Evolutionary conservation across 2,113 vertebrate genomes (phyloP).

Genomic region (Lipotes vexillifer): DNA sequence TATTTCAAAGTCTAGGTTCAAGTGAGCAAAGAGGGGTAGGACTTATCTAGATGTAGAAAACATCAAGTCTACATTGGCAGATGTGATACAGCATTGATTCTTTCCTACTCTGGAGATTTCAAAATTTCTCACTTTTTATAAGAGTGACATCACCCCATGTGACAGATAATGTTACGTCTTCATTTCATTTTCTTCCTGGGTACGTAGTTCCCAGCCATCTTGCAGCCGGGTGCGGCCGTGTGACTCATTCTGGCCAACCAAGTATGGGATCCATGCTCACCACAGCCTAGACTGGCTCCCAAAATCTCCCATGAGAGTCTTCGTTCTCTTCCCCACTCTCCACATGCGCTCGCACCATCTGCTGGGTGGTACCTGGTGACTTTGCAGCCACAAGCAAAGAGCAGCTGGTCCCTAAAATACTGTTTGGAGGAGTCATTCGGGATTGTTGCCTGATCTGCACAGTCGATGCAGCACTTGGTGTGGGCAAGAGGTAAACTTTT

Average conservation of each 20-base stretch:
- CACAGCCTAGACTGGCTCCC: not conserved
- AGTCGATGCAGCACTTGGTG: not conserved
- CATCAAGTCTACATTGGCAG: not conserved
- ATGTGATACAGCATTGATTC: not conserved
- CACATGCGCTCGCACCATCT: not conserved
- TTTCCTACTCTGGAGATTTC: not conserved
- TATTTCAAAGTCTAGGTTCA: not conserved
- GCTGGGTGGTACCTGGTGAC: not conserved
- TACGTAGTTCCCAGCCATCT: not conserved
- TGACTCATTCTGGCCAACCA: not conserved
- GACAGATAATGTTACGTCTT: not conserved
- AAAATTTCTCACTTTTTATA: not conserved
- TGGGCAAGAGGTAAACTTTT: not conserved
- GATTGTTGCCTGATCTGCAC: not conserved
- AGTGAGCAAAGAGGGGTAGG: not conserved
- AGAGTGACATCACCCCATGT: not conserved
- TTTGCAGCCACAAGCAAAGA: not conserved
- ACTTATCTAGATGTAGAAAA: not conserved
- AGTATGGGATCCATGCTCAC: not conserved
- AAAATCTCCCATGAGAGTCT: not conserved
- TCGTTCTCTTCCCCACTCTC: not conserved
- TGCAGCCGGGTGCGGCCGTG: not conserved
- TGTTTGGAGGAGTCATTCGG: not conserved
- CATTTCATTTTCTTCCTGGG: conserved; percentile 7
- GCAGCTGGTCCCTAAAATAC: not conserved